phyloP scores from a whole-genome alignment of 2,113 vertebrate species.

The Rutilus rutilus region DNA sequence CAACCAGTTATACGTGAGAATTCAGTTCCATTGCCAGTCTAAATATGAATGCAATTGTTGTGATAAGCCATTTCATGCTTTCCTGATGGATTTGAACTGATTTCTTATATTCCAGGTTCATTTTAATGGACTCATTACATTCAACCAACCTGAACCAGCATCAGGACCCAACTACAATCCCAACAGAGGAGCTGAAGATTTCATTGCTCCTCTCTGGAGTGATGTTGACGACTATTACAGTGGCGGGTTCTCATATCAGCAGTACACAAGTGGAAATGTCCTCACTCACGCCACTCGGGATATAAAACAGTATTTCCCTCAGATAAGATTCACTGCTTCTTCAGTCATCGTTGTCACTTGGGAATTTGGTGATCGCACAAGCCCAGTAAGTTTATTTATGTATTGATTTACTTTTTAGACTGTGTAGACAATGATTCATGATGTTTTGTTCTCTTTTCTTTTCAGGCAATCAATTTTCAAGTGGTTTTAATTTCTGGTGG shows the following conservation, averaged over 20 bases:
- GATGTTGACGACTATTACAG: slow-evolving; percentile 47
- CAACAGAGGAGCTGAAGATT: background rate
- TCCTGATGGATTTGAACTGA: background rate
- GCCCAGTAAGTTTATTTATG: background rate
- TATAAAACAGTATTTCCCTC: slow-evolving; percentile 55
- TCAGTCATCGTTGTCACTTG: slow-evolving; percentile 66
- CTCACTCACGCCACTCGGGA: slow-evolving; percentile 37
- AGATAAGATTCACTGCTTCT: rapidly evolving
- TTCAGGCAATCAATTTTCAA: slow-evolving; percentile 59
- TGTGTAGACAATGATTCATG: background rate
- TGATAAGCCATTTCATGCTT: background rate
- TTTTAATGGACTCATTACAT: slow-evolving; percentile 41
- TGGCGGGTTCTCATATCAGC: slow-evolving; percentile 49
- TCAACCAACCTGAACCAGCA: background rate
- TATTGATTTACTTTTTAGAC: background rate
- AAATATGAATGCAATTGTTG: background rate
- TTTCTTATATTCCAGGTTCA: slow-evolving; percentile 30
- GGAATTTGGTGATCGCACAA: slow-evolving; percentile 45
- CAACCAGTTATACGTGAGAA: background rate
- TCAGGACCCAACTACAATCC: background rate
- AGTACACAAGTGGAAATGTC: rapidly evolving
- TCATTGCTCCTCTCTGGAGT: slow-evolving; percentile 51
- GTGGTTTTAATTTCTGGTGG: slow-evolving; percentile 52
- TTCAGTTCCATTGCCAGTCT: background rate
- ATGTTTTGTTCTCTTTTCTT: background rate